phyloP scores from a whole-genome alignment of 1,140 invertebrate genomes.

The Drosophila triauraria region DNA sequence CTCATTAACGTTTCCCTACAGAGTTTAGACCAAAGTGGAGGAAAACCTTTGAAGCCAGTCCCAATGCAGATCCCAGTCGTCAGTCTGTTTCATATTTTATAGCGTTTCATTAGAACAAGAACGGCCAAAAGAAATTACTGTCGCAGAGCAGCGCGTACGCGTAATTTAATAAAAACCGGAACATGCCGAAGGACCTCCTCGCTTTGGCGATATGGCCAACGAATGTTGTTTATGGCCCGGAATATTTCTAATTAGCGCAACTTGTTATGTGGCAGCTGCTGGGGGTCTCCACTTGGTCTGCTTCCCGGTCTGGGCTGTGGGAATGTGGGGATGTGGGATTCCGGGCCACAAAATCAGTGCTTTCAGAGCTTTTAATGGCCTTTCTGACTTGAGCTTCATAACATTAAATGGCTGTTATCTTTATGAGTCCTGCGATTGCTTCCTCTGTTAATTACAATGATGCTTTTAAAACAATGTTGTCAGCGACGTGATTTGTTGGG shows the following conservation, averaged over 20 bases:
- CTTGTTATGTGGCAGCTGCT: slow-evolving; percentile 59
- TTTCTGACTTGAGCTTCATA: slow-evolving; percentile 19
- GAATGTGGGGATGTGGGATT: background rate
- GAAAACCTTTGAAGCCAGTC: slow-evolving; percentile 19
- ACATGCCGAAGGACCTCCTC: slow-evolving; percentile 16
- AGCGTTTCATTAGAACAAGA: slow-evolving; percentile 46
- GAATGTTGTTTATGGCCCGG: slow-evolving; percentile 77
- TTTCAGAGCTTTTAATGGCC: slow-evolving; percentile 10
- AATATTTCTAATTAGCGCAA: slow-evolving; percentile 76
- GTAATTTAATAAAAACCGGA: slow-evolving; percentile 72
- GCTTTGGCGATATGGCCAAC: slow-evolving; percentile 36
- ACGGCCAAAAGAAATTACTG: slow-evolving; percentile 55
- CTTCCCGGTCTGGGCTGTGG: slow-evolving; percentile 2
- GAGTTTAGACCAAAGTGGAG: background rate
- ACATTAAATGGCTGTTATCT: slow-evolving; percentile 32
- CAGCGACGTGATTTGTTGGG: background rate
- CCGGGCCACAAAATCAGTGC: slow-evolving; percentile 21
- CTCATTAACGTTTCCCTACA: slow-evolving; percentile 6
- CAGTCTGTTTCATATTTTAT: slow-evolving; percentile 68
- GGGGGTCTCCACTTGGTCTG: slow-evolving; percentile 8
- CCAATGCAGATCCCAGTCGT: background rate
- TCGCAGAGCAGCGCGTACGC: slow-evolving; percentile 38
- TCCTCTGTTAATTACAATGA: slow-evolving; percentile 56
- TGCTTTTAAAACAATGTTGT: slow-evolving; percentile 27
- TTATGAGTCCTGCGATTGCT: slow-evolving; percentile 38